Evolutionary conservation across 2,797 vertebrate genomes (phyloP).

Genomic region (Champsocephalus gunnari): DNA sequence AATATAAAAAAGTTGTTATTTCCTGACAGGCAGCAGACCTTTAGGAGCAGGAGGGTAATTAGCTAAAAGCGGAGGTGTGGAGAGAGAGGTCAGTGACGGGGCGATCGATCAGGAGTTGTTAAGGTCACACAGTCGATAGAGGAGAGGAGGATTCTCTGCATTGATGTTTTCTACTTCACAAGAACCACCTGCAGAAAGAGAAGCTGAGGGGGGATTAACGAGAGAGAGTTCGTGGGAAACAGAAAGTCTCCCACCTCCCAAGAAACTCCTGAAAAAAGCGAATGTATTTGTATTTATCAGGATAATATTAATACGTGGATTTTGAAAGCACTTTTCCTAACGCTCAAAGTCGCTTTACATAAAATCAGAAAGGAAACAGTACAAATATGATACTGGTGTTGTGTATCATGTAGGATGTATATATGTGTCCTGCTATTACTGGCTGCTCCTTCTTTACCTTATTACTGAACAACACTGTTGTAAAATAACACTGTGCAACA

Average conservation of each 20-base stretch:
- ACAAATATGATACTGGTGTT: too few relatives aligned
- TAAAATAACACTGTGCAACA: too few relatives aligned
- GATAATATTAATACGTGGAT: too few relatives aligned
- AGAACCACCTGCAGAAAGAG: slow-evolving; percentile 35
- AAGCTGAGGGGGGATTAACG: slow-evolving; percentile 48
- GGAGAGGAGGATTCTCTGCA: slow-evolving; percentile 40
- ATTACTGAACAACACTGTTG: too few relatives aligned
- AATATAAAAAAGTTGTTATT: slow-evolving; percentile 34
- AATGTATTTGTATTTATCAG: background rate
- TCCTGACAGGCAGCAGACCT: slow-evolving; percentile 22
- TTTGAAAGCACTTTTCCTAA: too few relatives aligned
- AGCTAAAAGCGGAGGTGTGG: slow-evolving; percentile 48
- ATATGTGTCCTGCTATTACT: background rate
- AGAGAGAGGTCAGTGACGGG: slow-evolving; percentile 49
- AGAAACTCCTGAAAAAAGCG: background rate
- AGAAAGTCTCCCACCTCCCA: slow-evolving; percentile 23
- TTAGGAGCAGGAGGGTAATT: slow-evolving; percentile 25
- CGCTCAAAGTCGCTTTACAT: too few relatives aligned
- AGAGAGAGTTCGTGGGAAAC: slow-evolving; percentile 59
- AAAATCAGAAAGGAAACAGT: too few relatives aligned
- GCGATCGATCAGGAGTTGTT: slow-evolving; percentile 64
- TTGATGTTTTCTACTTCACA: slow-evolving; percentile 56
- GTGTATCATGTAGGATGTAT: background rate
- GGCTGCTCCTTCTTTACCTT: too few relatives aligned
- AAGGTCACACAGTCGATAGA: slow-evolving; percentile 60